Evolutionary conservation across 2,797 vertebrate genomes (phyloP), one percentile per base, ranked within the genome.

Genomic region (Enteromius viviparus): DNA sequence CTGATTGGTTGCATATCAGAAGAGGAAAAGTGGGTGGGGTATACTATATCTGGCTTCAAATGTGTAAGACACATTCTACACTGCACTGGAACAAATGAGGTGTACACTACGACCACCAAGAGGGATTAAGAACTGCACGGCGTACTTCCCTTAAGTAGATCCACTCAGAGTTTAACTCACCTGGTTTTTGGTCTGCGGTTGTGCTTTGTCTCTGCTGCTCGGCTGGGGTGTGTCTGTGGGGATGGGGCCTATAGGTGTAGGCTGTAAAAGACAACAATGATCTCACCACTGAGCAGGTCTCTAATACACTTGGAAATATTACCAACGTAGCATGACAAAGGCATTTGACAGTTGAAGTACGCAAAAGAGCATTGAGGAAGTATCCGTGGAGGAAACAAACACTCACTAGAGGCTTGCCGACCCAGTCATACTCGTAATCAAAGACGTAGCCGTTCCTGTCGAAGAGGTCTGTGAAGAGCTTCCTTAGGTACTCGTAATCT

Each of bases 341-440:
- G 34, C 29, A 23, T 62, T 74, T 65, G 42, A 53, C n/a, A n/a
- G 29, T 37, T 53, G 37, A 72, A 53, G 29, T 17, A 7, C 45
- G 9, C 26, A 14, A 37, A 32, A 55, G 7, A 70, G 26, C 42
- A 80, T 11, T 76, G 37, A 80, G 80, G 80, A 85, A 83, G 71
- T 80, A 10, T 66, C 26, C 2, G 42, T 74, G 15, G 4, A 11
- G 37, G 68, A 55, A 79, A 88, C 64, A 72, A 76, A 80, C 45
- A 93, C 97, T 93, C 92, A 99, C 98, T 84, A 99, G 94, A n/a
- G 97, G 96, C 86, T 99, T 99, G 89, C 98, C 97, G n/a, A 98
- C 97, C 98, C 98, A 99, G 94, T 99, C 97, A 0, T 99, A 99
- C 90, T 99, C 97, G 0, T 99, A 99, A 93, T 99, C 97, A 65